Evolutionary conservation across 1,140 invertebrate genomes (phyloP).

Genomic region (Drosophila santomea): DNA sequence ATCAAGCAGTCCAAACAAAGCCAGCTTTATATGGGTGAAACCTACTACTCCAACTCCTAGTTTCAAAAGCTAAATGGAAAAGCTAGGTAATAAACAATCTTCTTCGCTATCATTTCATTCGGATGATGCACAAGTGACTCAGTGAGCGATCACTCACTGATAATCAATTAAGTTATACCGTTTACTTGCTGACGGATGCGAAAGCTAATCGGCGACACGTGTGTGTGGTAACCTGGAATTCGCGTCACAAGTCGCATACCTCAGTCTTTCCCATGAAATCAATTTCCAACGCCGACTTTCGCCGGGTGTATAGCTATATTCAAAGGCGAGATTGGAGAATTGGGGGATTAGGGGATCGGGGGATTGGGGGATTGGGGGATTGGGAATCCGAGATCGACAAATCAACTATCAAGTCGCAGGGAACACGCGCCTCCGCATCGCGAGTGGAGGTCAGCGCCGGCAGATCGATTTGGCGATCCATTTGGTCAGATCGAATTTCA

Average conservation of each 20-base stretch:
- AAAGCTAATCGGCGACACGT: slow-evolving; percentile 29
- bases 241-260: slow-evolving; percentile 14
- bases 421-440: slow-evolving; percentile 37
- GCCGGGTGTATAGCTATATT: neutral
- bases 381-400: slow-evolving; percentile 21
- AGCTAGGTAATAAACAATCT: neutral
- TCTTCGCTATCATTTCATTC: neutral
- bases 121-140: neutral
- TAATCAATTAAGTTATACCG: slow-evolving; percentile 3
- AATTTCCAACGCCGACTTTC: slow-evolving; percentile 52
- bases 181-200: neutral
- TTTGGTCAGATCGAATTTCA: slow-evolving; percentile 1
- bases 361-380: neutral
- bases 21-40: neutral
- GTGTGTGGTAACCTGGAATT: slow-evolving; percentile 12
- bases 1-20: neutral
- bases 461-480: slow-evolving; percentile 18
- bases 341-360: neutral
- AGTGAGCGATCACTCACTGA: neutral
- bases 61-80: neutral
- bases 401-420: slow-evolving; percentile 46
- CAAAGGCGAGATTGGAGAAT: neutral
- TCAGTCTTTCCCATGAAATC: slow-evolving; percentile 53
- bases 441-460: slow-evolving; percentile 40
- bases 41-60: neutral